Percentiles rank a stretch among this genome's conserved stretches.
These are phyloP conservation scores for Thunnus albacares DNA, from an alignment of 2,797 vertebrate species.

Conservation along the genomic window DNA sequence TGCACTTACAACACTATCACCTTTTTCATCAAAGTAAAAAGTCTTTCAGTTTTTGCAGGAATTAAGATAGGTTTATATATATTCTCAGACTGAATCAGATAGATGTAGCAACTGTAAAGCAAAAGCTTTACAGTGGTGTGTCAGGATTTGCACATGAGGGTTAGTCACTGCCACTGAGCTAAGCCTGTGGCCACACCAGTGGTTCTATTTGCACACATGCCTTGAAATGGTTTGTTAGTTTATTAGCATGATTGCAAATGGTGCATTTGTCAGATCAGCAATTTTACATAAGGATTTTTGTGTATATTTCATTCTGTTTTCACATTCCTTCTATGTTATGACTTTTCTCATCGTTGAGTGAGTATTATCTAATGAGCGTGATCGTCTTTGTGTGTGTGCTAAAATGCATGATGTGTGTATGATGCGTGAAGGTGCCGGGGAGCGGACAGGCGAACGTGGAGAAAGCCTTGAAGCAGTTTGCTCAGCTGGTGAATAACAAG, in stretches of 20 bases:
- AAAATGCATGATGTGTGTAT: conserved; percentile 34
- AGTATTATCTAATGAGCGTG: conserved; percentile 43
- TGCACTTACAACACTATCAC: conserved; percentile 16
- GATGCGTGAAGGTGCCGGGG: conserved; percentile 88
- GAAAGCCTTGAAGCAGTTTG: conserved; percentile 96
- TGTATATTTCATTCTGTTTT: conserved; percentile 18
- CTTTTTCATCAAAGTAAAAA: conserved; percentile 9
- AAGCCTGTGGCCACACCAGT: not conserved
- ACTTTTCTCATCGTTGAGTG: conserved; percentile 31
- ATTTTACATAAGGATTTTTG: conserved; percentile 2
- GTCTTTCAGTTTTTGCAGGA: not conserved
- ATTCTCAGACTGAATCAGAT: not conserved
- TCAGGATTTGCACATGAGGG: not conserved
- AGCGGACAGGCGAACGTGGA: conserved; percentile 94
- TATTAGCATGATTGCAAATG: not conserved
- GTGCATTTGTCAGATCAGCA: not conserved
- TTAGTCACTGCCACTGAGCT: not conserved
- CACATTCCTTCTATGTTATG: conserved; percentile 10
- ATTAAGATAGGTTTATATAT: not conserved
- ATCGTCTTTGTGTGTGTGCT: conserved; percentile 55
- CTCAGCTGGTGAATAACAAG: conserved; percentile 97
- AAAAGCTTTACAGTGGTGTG: not conserved
- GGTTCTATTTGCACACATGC: conserved; percentile 4
- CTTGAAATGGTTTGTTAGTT: not conserved
- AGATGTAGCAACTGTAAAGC: not conserved